Evolutionary conservation across 2,888 invertebrate species (phyloP).

Genomic region (Eristalis intricaria): DNA sequence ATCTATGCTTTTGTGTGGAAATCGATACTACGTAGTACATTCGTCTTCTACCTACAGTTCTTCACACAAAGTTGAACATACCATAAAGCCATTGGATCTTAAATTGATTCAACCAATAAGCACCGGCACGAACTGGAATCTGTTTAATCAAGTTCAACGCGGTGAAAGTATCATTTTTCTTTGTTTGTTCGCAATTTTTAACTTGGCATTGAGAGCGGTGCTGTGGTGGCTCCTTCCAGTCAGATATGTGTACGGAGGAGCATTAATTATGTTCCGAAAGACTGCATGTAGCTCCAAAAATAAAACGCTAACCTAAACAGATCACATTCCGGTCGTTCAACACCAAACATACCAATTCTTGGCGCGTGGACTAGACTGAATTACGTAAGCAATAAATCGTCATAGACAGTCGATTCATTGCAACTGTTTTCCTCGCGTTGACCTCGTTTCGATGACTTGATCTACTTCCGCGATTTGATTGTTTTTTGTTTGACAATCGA

Average conservation of each 20-base stretch:
- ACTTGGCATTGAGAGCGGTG: neutral
- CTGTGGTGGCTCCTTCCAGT: neutral
- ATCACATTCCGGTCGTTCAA: neutral
- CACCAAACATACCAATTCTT: neutral
- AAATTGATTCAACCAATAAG: constrained; percentile 4
- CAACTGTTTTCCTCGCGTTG: neutral
- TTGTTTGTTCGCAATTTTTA: constrained; percentile 4
- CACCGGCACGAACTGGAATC: neutral
- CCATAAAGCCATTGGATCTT: neutral
- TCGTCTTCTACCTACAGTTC: constrained; percentile 3
- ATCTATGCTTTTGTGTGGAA: constrained; percentile 19
- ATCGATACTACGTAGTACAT: neutral
- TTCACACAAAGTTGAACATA: constrained; percentile 3
- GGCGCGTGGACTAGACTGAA: neutral
- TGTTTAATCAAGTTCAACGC: constrained; percentile 8
- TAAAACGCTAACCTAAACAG: neutral
- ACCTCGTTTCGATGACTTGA: neutral
- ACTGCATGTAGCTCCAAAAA: neutral
- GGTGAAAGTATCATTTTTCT: constrained; percentile 16
- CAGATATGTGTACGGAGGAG: constrained; percentile 6
- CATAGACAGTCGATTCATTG: neutral
- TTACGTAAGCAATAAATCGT: neutral
- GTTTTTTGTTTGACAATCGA: neutral
- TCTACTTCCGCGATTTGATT: neutral
- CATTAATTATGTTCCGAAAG: neutral